Conservation (phyloP, 2,797 vertebrate species). For the Anguilla marmorata region DNA sequence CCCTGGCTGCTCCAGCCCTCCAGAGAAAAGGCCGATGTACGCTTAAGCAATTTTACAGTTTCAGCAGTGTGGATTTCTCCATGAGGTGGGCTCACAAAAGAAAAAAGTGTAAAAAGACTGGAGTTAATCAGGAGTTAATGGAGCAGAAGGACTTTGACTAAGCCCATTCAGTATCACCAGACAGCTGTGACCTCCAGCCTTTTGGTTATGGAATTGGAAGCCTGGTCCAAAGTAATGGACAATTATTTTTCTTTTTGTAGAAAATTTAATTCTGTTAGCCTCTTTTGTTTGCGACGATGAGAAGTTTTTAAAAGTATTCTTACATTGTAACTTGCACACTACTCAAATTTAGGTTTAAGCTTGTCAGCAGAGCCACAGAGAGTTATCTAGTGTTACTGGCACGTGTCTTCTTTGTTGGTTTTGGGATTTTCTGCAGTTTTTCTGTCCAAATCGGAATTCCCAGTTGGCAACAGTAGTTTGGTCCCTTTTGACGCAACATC, state of each 20-base stretch:
- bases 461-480: background rate
- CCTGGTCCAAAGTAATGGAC: background rate
- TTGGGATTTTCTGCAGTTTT: background rate
- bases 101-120: background rate
- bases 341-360: background rate
- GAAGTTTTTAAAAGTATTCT: background rate
- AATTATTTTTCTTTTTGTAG: background rate
- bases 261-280: background rate
- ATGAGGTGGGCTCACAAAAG: background rate
- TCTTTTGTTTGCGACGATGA: background rate
- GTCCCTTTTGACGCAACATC: background rate
- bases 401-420: background rate
- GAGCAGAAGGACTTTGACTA: background rate
- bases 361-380: background rate
- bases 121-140: background rate
- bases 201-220: background rate
- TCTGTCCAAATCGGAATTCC: background rate
- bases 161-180: background rate
- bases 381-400: background rate
- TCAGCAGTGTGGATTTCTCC: background rate
- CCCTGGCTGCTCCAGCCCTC: background rate
- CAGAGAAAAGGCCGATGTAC: slow-evolving; percentile 12
- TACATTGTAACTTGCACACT: background rate
- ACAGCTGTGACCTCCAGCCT: background rate
- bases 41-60: background rate